Conservation (phyloP, 2,888 invertebrate genomes). For the Lycia hirtaria region DNA sequence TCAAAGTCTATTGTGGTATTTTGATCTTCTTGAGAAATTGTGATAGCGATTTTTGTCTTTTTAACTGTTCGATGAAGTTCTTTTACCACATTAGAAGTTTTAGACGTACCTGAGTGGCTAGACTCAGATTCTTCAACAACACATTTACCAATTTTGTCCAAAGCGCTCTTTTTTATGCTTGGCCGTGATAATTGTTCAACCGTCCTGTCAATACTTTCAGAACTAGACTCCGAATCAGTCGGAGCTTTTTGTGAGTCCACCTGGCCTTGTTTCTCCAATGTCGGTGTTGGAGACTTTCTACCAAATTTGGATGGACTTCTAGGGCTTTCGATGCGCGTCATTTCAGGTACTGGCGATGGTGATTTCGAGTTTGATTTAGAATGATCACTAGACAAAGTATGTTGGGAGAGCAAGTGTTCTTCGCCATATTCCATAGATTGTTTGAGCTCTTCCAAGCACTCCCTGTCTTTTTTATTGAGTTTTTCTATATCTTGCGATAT, state of each 20-base stretch:
- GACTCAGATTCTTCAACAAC: slow-evolving; percentile 86
- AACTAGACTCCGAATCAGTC: slow-evolving; percentile 86
- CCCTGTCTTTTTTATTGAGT: slow-evolving; percentile 87
- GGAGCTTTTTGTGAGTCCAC: slow-evolving; percentile 83
- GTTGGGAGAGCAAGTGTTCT: slow-evolving; percentile 75
- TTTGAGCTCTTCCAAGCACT: slow-evolving; percentile 86
- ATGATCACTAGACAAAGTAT: slow-evolving; percentile 77
- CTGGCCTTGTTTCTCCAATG: slow-evolving; percentile 87
- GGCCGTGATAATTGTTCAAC: slow-evolving; percentile 79
- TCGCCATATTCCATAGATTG: slow-evolving; percentile 85
- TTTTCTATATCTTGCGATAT: slow-evolving; percentile 90
- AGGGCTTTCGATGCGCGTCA: slow-evolving; percentile 75
- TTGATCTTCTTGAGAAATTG: slow-evolving; percentile 84
- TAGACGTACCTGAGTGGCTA: slow-evolving; percentile 84
- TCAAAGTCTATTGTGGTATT: slow-evolving; percentile 82
- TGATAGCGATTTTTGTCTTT: slow-evolving; percentile 82
- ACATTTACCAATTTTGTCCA: slow-evolving; percentile 78
- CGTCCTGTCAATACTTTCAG: slow-evolving; percentile 81
- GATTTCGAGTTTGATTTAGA: slow-evolving; percentile 79
- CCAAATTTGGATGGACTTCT: slow-evolving; percentile 77
- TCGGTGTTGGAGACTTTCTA: slow-evolving; percentile 84
- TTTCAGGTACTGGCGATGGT: slow-evolving; percentile 71
- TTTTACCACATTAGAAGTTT: slow-evolving; percentile 73
- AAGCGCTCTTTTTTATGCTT: slow-evolving; percentile 72
- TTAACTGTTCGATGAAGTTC: slow-evolving; percentile 80